Evolutionary conservation across 2,797 vertebrate species (phyloP).

Genomic region (Tympanoctomys barrerae): DNA sequence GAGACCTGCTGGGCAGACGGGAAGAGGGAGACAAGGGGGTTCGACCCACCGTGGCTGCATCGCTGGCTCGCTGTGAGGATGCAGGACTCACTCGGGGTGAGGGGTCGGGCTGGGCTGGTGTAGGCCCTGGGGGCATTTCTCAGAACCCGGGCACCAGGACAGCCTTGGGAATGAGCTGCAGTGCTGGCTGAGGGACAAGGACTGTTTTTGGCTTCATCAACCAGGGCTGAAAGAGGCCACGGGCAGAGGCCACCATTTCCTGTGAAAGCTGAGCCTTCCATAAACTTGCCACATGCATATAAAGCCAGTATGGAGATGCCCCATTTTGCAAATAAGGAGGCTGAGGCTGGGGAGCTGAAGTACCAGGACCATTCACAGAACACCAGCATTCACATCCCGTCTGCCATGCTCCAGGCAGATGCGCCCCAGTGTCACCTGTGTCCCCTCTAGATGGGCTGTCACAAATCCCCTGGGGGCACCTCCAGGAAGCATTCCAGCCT

Average conservation of each 20-base stretch:
- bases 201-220: too few species aligned
- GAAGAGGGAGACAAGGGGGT: neutral
- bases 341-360: neutral
- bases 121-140: too few species aligned
- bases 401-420: neutral
- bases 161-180: neutral
- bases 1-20: neutral
- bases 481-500: neutral
- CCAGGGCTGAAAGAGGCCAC: neutral
- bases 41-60: accelerated
- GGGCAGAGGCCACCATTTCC: neutral
- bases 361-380: accelerated
- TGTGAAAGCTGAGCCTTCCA: neutral
- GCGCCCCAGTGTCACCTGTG: neutral
- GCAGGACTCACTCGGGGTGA: neutral
- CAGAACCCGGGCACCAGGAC: neutral
- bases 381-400: neutral
- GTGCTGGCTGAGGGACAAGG: neutral
- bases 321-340: neutral
- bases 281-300: neutral
- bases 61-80: too few species aligned
- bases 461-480: too few species aligned
- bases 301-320: neutral
- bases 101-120: neutral
- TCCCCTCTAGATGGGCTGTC: neutral